These are phyloP conservation scores for Brachionus rubens DNA, from an alignment of 1,140 invertebrate genomes.

Conservation along the genomic window DNA sequence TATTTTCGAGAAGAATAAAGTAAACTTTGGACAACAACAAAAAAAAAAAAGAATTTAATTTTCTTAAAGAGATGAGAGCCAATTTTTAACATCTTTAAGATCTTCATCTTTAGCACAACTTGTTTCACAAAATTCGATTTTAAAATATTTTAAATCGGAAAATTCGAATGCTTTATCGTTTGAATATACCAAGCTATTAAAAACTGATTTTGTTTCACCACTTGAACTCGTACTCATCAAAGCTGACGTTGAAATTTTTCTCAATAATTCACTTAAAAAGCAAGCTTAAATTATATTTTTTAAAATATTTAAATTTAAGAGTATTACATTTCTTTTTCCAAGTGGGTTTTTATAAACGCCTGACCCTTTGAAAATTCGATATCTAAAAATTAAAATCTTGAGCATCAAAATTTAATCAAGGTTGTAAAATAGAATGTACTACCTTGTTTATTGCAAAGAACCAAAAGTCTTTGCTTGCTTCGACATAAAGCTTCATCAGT, in stretches of 20 bases:
- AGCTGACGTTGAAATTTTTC: conserved; percentile 9
- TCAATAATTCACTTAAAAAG: conserved; percentile 25
- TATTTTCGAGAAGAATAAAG: no score
- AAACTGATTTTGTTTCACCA: not conserved
- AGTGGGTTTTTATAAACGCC: conserved; percentile 16
- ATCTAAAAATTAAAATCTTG: not conserved
- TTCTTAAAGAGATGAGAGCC: not conserved
- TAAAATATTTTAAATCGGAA: conserved; percentile 33
- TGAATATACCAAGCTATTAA: not conserved
- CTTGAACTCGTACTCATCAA: not conserved
- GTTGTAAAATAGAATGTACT: not conserved
- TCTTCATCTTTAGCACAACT: not conserved
- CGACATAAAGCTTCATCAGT: not conserved
- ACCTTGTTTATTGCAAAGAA: conserved; percentile 43
- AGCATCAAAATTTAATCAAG: not conserved
- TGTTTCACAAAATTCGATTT: conserved; percentile 33
- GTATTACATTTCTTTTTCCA: conserved; percentile 46
- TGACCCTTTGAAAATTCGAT: conserved; percentile 24
- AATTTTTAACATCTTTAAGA: not conserved
- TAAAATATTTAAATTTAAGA: not conserved
- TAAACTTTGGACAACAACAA: no score
- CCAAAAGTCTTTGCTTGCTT: not conserved
- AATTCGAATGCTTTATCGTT: conserved; percentile 23
- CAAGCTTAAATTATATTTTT: no score
- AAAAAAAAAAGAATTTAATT: no score